Conservation (phyloP, 2,113 vertebrate species). For the Erythrolamprus reginae region DNA sequence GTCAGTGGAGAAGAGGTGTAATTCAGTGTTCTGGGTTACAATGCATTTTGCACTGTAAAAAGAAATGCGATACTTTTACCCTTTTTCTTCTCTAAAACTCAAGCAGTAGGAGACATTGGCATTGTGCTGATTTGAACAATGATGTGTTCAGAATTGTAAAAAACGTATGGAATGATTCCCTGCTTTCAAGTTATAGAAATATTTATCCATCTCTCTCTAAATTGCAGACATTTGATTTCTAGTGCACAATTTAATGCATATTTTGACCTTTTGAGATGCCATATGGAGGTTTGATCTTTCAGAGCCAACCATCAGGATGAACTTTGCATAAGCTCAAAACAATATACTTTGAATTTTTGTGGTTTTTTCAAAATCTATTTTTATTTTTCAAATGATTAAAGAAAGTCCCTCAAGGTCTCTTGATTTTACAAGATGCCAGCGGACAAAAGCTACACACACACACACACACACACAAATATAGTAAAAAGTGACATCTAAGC, state of each 20-base stretch:
- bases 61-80: background rate
- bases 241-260: slow-evolving; percentile 49
- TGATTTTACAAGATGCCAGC: slow-evolving; percentile 13
- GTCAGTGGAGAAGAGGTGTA: slow-evolving; percentile 13
- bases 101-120: slow-evolving; percentile 47
- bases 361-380: slow-evolving; percentile 1
- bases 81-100: background rate
- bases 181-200: slow-evolving; percentile 43
- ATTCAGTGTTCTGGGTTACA: background rate
- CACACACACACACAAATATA: background rate
- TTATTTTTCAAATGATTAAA: slow-evolving; percentile 40
- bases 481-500: slow-evolving; percentile 34
- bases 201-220: slow-evolving; percentile 42
- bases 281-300: slow-evolving; percentile 59
- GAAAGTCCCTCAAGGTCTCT: background rate
- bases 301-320: slow-evolving; percentile 50
- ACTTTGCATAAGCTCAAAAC: slow-evolving; percentile 59
- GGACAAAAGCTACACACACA: slow-evolving; percentile 37
- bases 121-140: background rate
- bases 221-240: slow-evolving; percentile 59
- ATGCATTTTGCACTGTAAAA: background rate
- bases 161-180: slow-evolving; percentile 36
- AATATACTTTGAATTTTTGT: slow-evolving; percentile 35
- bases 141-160: slow-evolving; percentile 24
- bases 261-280: slow-evolving; percentile 55